phyloP scores from a whole-genome alignment of 2,888 invertebrate species.

The Lasiommata megera region DNA sequence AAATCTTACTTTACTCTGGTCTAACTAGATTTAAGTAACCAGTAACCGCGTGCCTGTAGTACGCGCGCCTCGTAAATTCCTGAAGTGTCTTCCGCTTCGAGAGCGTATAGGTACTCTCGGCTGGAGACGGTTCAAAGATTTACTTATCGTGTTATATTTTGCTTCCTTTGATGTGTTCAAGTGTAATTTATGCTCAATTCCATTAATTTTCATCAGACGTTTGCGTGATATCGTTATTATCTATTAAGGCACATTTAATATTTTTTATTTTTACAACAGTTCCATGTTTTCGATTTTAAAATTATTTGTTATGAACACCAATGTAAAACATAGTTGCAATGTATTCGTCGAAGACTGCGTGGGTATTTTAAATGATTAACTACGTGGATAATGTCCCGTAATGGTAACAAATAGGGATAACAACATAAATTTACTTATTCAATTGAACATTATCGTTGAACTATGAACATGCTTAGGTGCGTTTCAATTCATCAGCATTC shows the following conservation, averaged over 20 bases:
- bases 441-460: background rate
- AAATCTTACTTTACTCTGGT: slow-evolving; percentile 56
- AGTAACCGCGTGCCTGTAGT: slow-evolving; percentile 38
- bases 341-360: slow-evolving; percentile 32
- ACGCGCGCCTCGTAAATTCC: slow-evolving; percentile 19
- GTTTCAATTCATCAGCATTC: background rate
- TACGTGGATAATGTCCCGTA: too few species aligned
- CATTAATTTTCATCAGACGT: slow-evolving; percentile 39
- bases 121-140: slow-evolving; percentile 39
- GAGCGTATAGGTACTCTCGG: background rate
- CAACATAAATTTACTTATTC: background rate
- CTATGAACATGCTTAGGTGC: background rate
- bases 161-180: slow-evolving; percentile 76
- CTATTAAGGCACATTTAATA: slow-evolving; percentile 27
- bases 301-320: background rate
- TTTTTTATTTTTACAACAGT: slow-evolving; percentile 18
- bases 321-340: background rate
- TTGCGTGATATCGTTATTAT: slow-evolving; percentile 21
- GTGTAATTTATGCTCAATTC: slow-evolving; percentile 69
- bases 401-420: background rate
- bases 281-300: background rate
- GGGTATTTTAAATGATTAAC: too few species aligned
- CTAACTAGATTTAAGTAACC: slow-evolving; percentile 57
- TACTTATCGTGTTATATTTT: slow-evolving; percentile 45
- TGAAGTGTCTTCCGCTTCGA: slow-evolving; percentile 17